Conservation (phyloP, 2,797 vertebrate genomes). For the Neostethus bicornis region DNA sequence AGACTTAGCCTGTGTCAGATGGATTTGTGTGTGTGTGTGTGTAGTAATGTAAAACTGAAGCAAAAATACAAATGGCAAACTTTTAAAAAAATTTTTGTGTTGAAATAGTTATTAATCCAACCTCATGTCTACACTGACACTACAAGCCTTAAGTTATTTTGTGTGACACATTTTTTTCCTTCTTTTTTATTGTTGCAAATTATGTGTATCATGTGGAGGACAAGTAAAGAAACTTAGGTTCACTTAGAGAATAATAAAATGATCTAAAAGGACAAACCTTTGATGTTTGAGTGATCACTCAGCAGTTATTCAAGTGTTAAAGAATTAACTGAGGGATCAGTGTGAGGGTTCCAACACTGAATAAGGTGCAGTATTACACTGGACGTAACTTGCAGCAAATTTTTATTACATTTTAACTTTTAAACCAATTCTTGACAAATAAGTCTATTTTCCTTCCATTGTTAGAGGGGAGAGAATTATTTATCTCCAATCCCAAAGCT, state of each 20-base stretch:
- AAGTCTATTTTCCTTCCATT: too few relatives aligned
- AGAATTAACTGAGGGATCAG: too few relatives aligned
- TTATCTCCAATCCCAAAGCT: too few relatives aligned
- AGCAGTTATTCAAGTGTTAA: too few relatives aligned
- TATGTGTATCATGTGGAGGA: slow-evolving; percentile 14
- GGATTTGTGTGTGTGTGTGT: neutral
- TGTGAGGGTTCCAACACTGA: too few relatives aligned
- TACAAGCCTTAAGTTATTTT: slow-evolving; percentile 33
- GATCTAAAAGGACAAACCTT: neutral
- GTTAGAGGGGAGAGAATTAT: too few relatives aligned
- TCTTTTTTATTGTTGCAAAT: slow-evolving; percentile 4
- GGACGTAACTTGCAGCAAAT: too few relatives aligned
- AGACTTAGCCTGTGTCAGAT: neutral
- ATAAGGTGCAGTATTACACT: too few relatives aligned
- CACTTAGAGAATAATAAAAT: slow-evolving; percentile 55
- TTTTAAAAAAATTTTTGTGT: neutral
- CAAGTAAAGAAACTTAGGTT: slow-evolving; percentile 23
- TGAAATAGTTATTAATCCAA: neutral
- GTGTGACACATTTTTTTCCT: slow-evolving; percentile 5
- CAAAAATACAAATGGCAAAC: neutral
- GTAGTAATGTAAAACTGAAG: neutral
- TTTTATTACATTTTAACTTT: too few relatives aligned
- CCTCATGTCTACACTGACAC: neutral
- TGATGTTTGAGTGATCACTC: too few relatives aligned
- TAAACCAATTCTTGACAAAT: too few relatives aligned